phyloP scores from a whole-genome alignment of 2,888 invertebrate species.

The Hirtodrosophila duncani region DNA sequence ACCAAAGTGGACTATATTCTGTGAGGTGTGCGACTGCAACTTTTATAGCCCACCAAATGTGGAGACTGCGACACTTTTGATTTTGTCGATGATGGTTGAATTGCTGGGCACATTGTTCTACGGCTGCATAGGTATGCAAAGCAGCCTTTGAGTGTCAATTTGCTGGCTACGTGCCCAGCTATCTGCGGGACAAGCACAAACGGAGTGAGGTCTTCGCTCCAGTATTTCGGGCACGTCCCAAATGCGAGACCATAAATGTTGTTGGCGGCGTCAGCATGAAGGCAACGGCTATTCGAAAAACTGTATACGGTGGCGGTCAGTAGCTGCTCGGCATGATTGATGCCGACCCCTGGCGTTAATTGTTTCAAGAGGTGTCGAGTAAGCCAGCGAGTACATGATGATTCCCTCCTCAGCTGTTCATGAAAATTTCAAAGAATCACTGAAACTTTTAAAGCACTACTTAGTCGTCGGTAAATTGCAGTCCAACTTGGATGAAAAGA shows the following conservation, averaged over 20 bases:
- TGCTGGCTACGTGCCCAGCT: conserved; percentile 46
- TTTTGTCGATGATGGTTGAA: conserved; percentile 28
- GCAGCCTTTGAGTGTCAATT: conserved; percentile 26
- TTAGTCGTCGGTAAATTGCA: too few species aligned
- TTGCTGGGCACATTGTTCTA: conserved; percentile 34
- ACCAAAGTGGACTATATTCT: conserved; percentile 56
- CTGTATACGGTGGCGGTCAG: conserved; percentile 27
- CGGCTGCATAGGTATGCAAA: conserved; percentile 31
- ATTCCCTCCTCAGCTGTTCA: conserved; percentile 8
- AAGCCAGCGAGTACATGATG: too few species aligned
- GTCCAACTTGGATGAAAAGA: too few species aligned
- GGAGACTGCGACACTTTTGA: background rate
- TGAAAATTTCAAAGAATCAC: conserved; percentile 14
- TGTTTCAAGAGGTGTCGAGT: conserved; percentile 31
- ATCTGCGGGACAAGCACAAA: background rate
- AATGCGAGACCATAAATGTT: conserved; percentile 52
- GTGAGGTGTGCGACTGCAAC: conserved; percentile 16
- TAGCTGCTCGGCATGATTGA: conserved; percentile 29
- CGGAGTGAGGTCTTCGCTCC: conserved; percentile 37
- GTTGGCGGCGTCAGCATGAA: conserved; percentile 37
- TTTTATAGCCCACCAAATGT: conserved; percentile 58
- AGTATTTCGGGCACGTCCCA: conserved; percentile 49
- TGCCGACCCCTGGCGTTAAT: conserved; percentile 37
- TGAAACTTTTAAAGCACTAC: too few species aligned
- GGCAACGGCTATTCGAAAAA: conserved; percentile 28